A percentile compares a stretch with the other conserved stretches of the same genome.
Evolutionary conservation across 2,113 vertebrate species (phyloP).

Genomic region (Sciurus niger): DNA sequence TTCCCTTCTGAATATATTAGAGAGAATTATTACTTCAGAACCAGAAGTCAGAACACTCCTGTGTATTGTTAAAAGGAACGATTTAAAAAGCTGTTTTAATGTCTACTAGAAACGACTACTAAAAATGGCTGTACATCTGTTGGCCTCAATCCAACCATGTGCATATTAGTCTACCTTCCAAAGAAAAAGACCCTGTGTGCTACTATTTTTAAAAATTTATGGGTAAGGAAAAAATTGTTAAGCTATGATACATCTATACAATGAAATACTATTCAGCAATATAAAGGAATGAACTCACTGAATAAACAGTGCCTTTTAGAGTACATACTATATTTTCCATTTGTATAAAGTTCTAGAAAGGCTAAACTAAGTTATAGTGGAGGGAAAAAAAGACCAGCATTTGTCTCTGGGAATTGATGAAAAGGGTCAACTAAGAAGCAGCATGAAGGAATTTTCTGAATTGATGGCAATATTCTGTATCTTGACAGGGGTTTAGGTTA

Average conservation of each 20-base stretch:
- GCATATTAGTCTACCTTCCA: conserved; percentile 23
- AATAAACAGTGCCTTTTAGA: not conserved
- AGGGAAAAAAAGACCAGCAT: not conserved
- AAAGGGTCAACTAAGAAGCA: not conserved
- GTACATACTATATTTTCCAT: not conserved
- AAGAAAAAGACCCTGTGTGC: not conserved
- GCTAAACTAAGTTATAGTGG: conserved; percentile 10
- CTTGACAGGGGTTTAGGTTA: not conserved
- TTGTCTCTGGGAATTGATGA: not conserved
- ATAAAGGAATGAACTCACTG: conserved; percentile 16
- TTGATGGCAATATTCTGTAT: not conserved
- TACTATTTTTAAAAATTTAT: not conserved
- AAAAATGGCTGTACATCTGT: not conserved
- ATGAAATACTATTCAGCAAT: conserved; percentile 38
- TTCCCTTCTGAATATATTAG: not conserved
- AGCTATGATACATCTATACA: conserved; percentile 15
- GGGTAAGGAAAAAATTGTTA: not conserved
- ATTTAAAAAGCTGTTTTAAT: not conserved
- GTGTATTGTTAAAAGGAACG: conserved; percentile 21
- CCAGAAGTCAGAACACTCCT: not conserved
- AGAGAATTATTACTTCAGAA: conserved; percentile 43
- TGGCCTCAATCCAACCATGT: not conserved
- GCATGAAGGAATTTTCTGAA: conserved; percentile 32
- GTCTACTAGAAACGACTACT: not conserved
- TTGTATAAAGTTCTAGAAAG: conserved; percentile 15